Evolutionary conservation across 2,888 invertebrate genomes (phyloP).

Genomic region (Leucoptera coffeella): DNA sequence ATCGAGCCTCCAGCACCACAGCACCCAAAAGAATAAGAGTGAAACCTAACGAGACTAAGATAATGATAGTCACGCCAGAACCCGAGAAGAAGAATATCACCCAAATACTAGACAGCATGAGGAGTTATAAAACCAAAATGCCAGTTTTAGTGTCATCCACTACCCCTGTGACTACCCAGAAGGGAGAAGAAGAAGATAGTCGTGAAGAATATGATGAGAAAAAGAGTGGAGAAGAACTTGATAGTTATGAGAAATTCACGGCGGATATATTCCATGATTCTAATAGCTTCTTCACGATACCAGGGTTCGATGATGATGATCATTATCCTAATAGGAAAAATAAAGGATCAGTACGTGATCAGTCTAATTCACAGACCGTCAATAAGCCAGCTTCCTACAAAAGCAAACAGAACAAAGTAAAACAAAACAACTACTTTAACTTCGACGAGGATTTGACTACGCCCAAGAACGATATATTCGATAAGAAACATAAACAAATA

Average conservation of each 20-base stretch:
- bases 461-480: constrained; percentile 47
- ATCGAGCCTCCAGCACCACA: constrained; percentile 9
- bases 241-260: constrained; percentile 34
- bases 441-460: constrained; percentile 42
- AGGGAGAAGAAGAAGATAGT: constrained; percentile 10
- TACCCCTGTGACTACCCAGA: constrained; percentile 13
- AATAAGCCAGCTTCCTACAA: constrained; percentile 23
- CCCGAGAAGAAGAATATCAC: constrained; percentile 30
- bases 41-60: constrained; percentile 14
- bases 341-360: background rate
- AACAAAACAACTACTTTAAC: constrained; percentile 24
- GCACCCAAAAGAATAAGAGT: constrained; percentile 1
- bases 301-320: constrained; percentile 26
- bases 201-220: constrained; percentile 15
- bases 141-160: constrained; percentile 17
- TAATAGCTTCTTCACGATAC: constrained; percentile 43
- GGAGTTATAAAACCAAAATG: constrained; percentile 27
- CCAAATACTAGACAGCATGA: constrained; percentile 33
- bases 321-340: too few species aligned
- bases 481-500: constrained; percentile 43
- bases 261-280: constrained; percentile 43
- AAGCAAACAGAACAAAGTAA: too few species aligned
- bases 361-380: constrained; percentile 14
- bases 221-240: constrained; percentile 19
- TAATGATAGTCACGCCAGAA: constrained; percentile 36